Conservation (phyloP, 2,888 invertebrate species). For the Meiosimyza decipiens region DNA sequence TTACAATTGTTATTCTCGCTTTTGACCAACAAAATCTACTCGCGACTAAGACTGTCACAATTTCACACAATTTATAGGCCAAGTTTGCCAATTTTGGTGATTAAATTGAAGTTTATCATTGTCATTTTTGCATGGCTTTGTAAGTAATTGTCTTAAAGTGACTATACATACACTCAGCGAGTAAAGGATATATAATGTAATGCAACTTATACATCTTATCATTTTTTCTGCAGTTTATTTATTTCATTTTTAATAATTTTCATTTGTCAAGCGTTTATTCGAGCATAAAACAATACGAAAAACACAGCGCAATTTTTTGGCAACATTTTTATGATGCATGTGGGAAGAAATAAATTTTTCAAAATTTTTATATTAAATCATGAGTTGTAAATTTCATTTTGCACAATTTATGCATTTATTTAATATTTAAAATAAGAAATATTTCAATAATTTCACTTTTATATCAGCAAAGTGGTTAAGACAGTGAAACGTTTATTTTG, state of each 20-base stretch:
- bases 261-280: conserved; percentile 17
- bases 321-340: conserved; percentile 36
- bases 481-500: too few relatives aligned
- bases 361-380: conserved; percentile 20
- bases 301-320: conserved; percentile 17
- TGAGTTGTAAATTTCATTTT: conserved; percentile 8
- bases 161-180: not conserved
- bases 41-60: conserved; percentile 43
- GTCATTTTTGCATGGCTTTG: conserved; percentile 44
- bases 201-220: too few relatives aligned
- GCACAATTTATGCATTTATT: not conserved
- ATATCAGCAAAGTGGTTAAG: too few relatives aligned
- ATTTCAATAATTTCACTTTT: too few relatives aligned
- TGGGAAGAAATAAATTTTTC: conserved; percentile 11
- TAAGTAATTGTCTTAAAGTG: not conserved
- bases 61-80: conserved; percentile 53
- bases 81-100: conserved; percentile 64
- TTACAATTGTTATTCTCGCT: not conserved
- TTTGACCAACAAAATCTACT: too few relatives aligned
- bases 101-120: conserved; percentile 65
- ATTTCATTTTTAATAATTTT: conserved; percentile 7
- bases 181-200: too few relatives aligned
- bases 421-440: too few relatives aligned
- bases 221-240: not conserved
- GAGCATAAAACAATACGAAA: conserved; percentile 9